Evolutionary conservation across 2,888 invertebrate species (phyloP).

Genomic region (Synanthedon formicaeformis): DNA sequence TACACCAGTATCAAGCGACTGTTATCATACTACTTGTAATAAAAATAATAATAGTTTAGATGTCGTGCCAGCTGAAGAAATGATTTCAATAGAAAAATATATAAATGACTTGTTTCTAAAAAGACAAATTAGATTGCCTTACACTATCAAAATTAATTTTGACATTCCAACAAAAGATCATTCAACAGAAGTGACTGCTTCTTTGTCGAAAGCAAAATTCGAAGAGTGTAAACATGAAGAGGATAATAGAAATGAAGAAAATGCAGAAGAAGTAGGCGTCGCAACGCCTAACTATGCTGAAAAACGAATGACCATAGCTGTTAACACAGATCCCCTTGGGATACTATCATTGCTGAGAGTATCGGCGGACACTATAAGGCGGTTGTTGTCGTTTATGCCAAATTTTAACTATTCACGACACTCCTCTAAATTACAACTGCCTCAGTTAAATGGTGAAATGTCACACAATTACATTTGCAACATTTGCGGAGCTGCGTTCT

Average conservation of each 20-base stretch:
- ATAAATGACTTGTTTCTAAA: constrained; percentile 24
- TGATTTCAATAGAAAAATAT: constrained; percentile 16
- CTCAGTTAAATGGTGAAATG: constrained; percentile 7
- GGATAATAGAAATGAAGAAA: constrained; percentile 1
- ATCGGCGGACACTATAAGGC: constrained; percentile 36
- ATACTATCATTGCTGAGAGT: constrained; percentile 33
- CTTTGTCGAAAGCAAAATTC: constrained; percentile 18
- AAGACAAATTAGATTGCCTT: constrained; percentile 12
- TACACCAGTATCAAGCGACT: neutral
- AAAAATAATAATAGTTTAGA: neutral
- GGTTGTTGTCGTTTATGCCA: constrained; percentile 37
- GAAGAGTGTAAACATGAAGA: constrained; percentile 1
- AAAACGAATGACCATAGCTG: constrained; percentile 29
- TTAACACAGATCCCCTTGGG: constrained; percentile 55
- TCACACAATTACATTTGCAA: constrained; percentile 34
- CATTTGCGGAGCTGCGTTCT: constrained; percentile 43
- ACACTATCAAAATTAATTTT: constrained; percentile 25
- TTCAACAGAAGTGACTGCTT: constrained; percentile 36
- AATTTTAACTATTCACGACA: constrained; percentile 30
- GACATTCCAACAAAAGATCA: constrained; percentile 41
- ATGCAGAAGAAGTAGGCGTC: constrained; percentile 11
- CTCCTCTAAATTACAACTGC: constrained; percentile 16
- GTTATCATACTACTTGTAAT: neutral
- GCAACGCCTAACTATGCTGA: constrained; percentile 1
- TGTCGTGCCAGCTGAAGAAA: constrained; percentile 18